Conservation (phyloP, 2,113 vertebrate species). For the Rhynchopsitta pachyrhyncha region DNA sequence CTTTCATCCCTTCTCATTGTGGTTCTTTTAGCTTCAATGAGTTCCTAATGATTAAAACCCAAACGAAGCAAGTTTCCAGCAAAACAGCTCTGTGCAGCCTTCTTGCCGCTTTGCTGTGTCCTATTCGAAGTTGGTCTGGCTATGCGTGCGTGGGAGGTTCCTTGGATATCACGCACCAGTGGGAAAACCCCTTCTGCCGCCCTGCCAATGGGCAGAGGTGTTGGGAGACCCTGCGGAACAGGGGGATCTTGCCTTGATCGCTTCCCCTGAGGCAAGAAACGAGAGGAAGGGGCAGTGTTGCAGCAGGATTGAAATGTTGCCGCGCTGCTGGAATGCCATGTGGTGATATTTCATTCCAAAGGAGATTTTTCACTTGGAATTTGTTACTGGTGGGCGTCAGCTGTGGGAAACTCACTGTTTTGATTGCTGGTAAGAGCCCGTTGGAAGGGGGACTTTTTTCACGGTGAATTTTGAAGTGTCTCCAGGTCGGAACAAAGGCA, state of each 20-base stretch:
- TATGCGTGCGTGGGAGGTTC: fast-evolving
- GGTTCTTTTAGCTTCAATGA: not conserved
- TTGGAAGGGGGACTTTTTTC: not conserved
- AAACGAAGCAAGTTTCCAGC: not conserved
- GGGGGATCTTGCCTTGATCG: not conserved
- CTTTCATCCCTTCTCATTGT: not conserved
- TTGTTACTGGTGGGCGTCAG: slow-evolving; percentile 11
- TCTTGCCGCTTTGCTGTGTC: fast-evolving
- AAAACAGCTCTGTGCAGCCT: not conserved
- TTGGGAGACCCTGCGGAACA: fast-evolving
- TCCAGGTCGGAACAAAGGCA: not conserved
- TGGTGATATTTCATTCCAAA: not conserved
- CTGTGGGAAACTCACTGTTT: not conserved
- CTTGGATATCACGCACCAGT: fast-evolving
- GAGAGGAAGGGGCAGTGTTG: not conserved
- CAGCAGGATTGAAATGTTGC: not conserved
- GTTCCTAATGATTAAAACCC: not conserved
- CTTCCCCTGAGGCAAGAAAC: fast-evolving
- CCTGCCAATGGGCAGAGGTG: not conserved
- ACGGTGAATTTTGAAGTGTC: not conserved
- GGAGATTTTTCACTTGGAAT: not conserved
- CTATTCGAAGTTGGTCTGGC: fast-evolving
- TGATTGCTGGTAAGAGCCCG: not conserved
- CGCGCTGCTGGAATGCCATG: fast-evolving
- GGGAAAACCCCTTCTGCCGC: fast-evolving